Evolutionary conservation across 2,797 vertebrate species (phyloP).

Genomic region (Schizopygopsis pylzovi): DNA sequence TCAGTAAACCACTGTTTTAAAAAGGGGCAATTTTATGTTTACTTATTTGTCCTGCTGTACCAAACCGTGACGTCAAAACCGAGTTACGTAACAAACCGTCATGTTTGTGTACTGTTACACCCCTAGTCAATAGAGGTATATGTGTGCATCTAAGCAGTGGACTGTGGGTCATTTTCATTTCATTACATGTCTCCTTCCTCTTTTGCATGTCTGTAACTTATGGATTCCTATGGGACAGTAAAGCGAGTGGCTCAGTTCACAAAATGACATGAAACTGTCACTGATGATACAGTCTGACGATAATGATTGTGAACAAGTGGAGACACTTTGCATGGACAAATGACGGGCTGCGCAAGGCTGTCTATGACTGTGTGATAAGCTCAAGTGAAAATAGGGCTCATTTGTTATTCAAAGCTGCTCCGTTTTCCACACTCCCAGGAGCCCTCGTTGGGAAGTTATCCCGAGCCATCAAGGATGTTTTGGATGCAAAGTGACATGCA

Average conservation of each 20-base stretch:
- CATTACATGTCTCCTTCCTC: constrained; percentile 37
- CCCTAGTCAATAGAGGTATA: not conserved
- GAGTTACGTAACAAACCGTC: not conserved
- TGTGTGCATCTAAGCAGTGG: not conserved
- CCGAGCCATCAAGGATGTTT: constrained; percentile 63
- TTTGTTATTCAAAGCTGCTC: constrained; percentile 80
- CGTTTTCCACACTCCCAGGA: constrained; percentile 53
- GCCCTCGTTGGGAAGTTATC: constrained; percentile 41
- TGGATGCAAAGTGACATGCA: constrained; percentile 81
- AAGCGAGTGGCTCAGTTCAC: constrained; percentile 61
- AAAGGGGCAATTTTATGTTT: too few relatives aligned
- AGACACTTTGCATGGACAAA: constrained; percentile 75
- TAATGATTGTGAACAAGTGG: constrained; percentile 68
- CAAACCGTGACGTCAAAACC: too few relatives aligned
- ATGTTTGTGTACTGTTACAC: not conserved
- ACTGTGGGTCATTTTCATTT: not conserved
- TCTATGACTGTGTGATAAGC: constrained; percentile 52
- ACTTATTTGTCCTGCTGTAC: too few relatives aligned
- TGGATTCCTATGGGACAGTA: constrained; percentile 64
- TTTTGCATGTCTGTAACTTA: constrained; percentile 36
- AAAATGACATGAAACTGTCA: constrained; percentile 71
- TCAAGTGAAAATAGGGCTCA: constrained; percentile 64
- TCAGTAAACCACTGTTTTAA: too few relatives aligned
- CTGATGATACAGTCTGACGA: constrained; percentile 56
- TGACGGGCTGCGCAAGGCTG: constrained; percentile 45